Evolutionary conservation across 92 coral and sea anemone species (phyloP), one percentile per base, ranked within the genome.

Genomic region (Zoanthus sociatus): DNA sequence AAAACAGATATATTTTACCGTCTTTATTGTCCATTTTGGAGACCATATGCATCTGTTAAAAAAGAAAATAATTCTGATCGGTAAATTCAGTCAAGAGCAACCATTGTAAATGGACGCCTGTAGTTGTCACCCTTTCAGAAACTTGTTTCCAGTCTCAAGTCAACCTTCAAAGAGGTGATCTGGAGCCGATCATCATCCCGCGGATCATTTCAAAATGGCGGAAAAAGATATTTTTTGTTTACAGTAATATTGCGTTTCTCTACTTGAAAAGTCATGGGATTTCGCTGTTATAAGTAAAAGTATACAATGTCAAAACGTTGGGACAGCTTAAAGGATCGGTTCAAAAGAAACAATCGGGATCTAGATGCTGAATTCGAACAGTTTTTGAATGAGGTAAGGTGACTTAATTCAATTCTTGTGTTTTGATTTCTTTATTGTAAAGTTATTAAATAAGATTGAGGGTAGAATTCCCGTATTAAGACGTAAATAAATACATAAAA

Each of bases 331-430:
- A 94, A 90, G 64, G 89, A 90, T 67, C 92, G 90, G 44, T 93
- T 79, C 26, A 88, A 92, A 75, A 93, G 90, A 30, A 93, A 90
- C 53, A 78, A 95, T 44, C 77, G 91, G n/a, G 98, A 97, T 82
- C 92, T 97, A 79, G 99, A 97, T 73, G 99, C 97, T 18, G 99
- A 97, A 91, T 97, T 97, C 84, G 98, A 97, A 73, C 97, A 93
- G 84, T 97, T 97, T 78, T 82, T 97, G 48, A 97, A 97, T 75
- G 99, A 97, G 98, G 99, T 97, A 78, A 16, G 8, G 26, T n/a
- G n/a, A 5, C 4, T 58, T 3, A 58, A 58, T 4, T 54, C 13
- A 17, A 58, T 6, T 50, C 55, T 50, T 50, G 1, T 3, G 4
- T 2, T 50, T 50, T 9, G 4, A 50, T 37, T 4, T 2, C 2